Conservation (phyloP, 1,140 invertebrate species). For the Druon quercuslanigerum region DNA sequence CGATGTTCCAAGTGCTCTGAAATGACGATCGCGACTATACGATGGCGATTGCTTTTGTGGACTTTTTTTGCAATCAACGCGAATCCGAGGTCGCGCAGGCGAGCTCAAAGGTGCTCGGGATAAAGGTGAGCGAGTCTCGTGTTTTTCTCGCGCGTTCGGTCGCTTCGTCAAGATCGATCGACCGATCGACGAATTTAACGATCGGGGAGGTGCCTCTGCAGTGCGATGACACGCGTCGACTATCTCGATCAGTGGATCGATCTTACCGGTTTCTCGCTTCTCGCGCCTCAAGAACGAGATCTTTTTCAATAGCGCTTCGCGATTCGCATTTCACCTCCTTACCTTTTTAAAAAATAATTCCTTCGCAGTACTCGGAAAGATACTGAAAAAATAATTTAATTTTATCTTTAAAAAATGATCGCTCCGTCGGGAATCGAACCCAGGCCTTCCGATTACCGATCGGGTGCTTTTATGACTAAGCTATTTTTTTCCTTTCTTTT, state of each 20-base stretch:
- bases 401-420: no score
- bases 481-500: no score
- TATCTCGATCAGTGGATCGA: constrained; percentile 25
- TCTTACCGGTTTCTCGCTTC: constrained; percentile 48
- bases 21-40: background rate
- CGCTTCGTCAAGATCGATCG: constrained; percentile 52
- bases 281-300: constrained; percentile 47
- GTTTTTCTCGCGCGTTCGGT: constrained; percentile 53
- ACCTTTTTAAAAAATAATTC: no score
- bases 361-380: no score
- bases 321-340: no score
- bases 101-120: constrained; percentile 21
- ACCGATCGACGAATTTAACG: constrained; percentile 48
- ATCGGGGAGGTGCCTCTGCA: constrained; percentile 41
- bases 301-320: background rate
- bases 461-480: no score
- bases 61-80: constrained; percentile 17
- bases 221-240: constrained; percentile 8
- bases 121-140: constrained; percentile 37
- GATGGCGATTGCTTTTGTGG: background rate
- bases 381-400: no score
- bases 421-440: no score
- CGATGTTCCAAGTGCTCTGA: background rate
- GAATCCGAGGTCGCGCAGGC: constrained; percentile 13
- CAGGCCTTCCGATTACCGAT: no score